Evolutionary conservation across 2,797 vertebrate genomes (phyloP), one percentile per base, ranked within the genome.

Genomic region (Synaphobranchus kaupii): DNA sequence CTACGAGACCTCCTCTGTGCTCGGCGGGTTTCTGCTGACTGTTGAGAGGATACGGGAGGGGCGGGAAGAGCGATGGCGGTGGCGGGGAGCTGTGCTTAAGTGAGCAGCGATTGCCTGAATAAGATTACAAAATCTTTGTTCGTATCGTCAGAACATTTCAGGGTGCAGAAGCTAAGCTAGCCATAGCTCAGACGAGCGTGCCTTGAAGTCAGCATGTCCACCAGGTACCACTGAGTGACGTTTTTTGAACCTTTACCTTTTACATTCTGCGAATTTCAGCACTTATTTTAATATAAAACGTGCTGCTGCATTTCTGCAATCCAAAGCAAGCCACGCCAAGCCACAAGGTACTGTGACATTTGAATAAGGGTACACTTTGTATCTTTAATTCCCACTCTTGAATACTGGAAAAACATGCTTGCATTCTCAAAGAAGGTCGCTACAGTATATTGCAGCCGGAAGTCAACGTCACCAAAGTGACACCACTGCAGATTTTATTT

Each of bases 401-500:
- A 80, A 28, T 28, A 28, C 22, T 52, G 39, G 22, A n/a, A 22
- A 47, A 25, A 52, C 25, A 52, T 50, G 28, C 22, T 9, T 47
- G 22, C 7, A 22, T 47, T 44, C 84, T 17, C 8, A 28, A 31
- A 68, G 80, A 86, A 39, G 54, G 44, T 80, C n/a, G 34, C 15
- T 0, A n/a, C n/a, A n/a, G n/a, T n/a, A 54, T 66, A 52, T 58
- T 17, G n/a, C n/a, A n/a, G n/a, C n/a, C n/a, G n/a, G 48, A 28
- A 22, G 76, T 71, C 88, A 90, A 92, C 90, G 93, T 93, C 92
- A 88, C 73, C 6, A 52, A 31, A 86, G 85, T 84, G 39, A 60
- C 88, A 89, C 88, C 85, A 87, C 85, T 52, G 25, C 58, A 44
- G 54, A 48, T 86, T 73, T 88, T 87, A 81, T 76, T 89, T 84